These are phyloP conservation scores for Rhynchonycteris naso DNA, from an alignment of 2,797 vertebrate genomes.

Conservation along the genomic window DNA sequence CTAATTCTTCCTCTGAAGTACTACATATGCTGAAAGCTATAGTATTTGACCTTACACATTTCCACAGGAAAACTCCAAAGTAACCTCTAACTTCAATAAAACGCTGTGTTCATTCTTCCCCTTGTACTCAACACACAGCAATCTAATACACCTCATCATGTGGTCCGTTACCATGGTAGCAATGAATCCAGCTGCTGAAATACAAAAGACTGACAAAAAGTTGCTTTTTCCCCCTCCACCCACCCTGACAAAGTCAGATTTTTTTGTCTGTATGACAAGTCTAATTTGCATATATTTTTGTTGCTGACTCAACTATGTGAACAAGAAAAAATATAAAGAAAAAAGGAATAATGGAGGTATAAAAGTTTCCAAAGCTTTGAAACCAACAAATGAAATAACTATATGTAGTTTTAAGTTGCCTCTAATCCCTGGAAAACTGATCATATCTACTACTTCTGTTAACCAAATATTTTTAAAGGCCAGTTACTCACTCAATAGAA, in stretches of 20 bases:
- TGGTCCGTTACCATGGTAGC: slow-evolving; percentile 97
- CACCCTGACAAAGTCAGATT: slow-evolving; percentile 84
- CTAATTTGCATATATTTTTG: slow-evolving; percentile 75
- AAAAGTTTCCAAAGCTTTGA: slow-evolving; percentile 42
- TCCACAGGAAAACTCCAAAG: slow-evolving; percentile 80
- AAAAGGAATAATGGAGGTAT: neutral
- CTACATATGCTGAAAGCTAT: slow-evolving; percentile 71
- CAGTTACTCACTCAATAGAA: slow-evolving; percentile 51
- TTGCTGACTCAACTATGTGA: slow-evolving; percentile 74
- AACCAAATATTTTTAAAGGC: slow-evolving; percentile 64
- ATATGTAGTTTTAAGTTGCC: slow-evolving; percentile 53
- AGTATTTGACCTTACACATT: slow-evolving; percentile 81
- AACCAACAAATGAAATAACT: slow-evolving; percentile 61
- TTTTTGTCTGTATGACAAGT: slow-evolving; percentile 76
- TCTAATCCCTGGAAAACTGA: slow-evolving; percentile 63
- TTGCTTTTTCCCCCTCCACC: slow-evolving; percentile 84
- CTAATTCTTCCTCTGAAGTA: slow-evolving; percentile 74
- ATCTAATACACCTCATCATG: slow-evolving; percentile 99
- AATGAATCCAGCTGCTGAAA: slow-evolving; percentile 92
- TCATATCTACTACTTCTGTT: slow-evolving; percentile 55
- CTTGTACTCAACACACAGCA: slow-evolving; percentile 91
- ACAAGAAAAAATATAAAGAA: slow-evolving; percentile 40
- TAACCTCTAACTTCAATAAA: slow-evolving; percentile 88
- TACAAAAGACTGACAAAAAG: slow-evolving; percentile 92
- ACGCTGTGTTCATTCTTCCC: slow-evolving; percentile 88